Base-by-base conservation (phyloP, 1,140 invertebrate genomes). In the Cryptotermes secundus region DNA sequence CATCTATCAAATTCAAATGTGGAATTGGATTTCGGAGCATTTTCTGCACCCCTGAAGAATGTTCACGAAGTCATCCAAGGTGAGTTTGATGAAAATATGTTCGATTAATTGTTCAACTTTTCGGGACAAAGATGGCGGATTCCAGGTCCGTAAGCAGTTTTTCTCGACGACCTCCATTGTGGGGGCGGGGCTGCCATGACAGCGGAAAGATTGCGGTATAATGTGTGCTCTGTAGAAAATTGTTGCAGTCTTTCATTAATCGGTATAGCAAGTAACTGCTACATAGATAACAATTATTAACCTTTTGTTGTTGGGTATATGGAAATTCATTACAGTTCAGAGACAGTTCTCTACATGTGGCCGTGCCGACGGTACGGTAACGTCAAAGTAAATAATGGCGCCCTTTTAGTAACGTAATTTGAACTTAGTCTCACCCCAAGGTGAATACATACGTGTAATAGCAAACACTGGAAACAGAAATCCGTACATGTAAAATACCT, bases 61-160 rank as follows among this genome's bases (percentile, higher is more conserved):
- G 84, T 87, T 19, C 87, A 87, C 38, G 87, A 89, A 34, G 80
- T 79, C 16, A 83, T 84, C 35, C 81, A 85, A 84, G 84, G 86
- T 86, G 84, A 85, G 88, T 88, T 86, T 85, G 38, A 26, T 7
- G 38, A 87, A 88, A 89, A 88, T 88, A 87, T 88, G 88, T 85
- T 86, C 83, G 82, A 87, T 87, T 87, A 81, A 85, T 86, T 86
- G 84, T 85, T 49, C 81, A 88, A 88, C 87, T 89, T 88, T 86
- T 72, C 86, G 36, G 65, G 79, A 85, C 79, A 87, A 90, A 89
- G 87, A 89, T 89, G 89, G 89, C 89, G 89, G 87, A 65, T 31
- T 22, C 83, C 80, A 85, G 85, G 85, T 24, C 86, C n/a, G 86
- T 83, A 86, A 80, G 85, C 86, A 83, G 86, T 85, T 72, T 72